Evolutionary conservation across 2,113 vertebrate genomes (phyloP), one percentile per base, ranked within the genome.

Genomic region (Stigmatopora nigra): DNA sequence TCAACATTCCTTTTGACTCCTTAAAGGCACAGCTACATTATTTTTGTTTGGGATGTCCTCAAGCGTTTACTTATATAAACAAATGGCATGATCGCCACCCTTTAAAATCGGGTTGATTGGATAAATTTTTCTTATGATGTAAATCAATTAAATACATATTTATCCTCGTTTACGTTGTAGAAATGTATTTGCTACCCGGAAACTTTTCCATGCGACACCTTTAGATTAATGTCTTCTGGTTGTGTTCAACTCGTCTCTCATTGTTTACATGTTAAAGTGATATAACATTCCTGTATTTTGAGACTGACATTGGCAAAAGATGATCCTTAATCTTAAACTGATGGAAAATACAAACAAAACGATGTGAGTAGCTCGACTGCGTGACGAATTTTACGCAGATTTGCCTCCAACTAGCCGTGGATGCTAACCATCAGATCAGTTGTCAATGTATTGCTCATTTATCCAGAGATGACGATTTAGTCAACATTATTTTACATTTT

Each of bases 211-310:
- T 74, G 89, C 76, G 76, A 87, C 88, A 89, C 86, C 68, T 14
- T 65, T 10, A 80, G 89, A 90, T 90, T 89, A 88, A 88, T 87
- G 83, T 81, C 79, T 87, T 86, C 83, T 75, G 83, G 85, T 73
- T 68, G 68, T 80, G 70, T 76, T 71, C 73, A 76, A 79, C 31
- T 77, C 80, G 70, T 51, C 57, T 83, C 79, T 86, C 76, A 84
- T 82, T 90, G 86, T 91, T 91, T 89, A 87, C 85, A 82, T 89
- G 78, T 82, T n/a, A 15, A 80, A 78, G 66, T 58, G 53, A 64
- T 75, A 47, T 76, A 52, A 70, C 66, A 19, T 0, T 20, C 47
- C 17, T 64, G 56, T 73, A 69, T 76, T 31, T 31, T 31, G 25
- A 31, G 25, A 31, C 60, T 48, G 35, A 57, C 61, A n/a, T 49